Evolutionary conservation across 2,888 invertebrate species (phyloP).

Genomic region (Trichogramma dendrolimi): DNA sequence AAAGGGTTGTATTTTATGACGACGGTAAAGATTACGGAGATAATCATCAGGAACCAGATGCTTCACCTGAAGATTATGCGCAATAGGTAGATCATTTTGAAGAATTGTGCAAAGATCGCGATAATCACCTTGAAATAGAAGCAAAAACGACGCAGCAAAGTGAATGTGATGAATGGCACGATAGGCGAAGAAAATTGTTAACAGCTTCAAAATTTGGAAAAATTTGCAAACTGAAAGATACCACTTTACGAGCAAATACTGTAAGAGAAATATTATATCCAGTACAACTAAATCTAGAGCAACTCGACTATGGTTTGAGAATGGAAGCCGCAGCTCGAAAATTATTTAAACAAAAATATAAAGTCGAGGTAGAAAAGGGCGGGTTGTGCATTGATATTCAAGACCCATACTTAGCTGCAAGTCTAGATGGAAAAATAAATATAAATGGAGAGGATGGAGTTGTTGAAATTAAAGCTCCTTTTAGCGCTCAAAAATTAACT

Average conservation of each 20-base stretch:
- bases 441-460: not conserved
- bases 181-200: slow-evolving; percentile 15
- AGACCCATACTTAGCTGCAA: not conserved
- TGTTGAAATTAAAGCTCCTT: slow-evolving; percentile 1
- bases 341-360: too few relatives aligned
- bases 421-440: not conserved
- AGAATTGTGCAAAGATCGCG: slow-evolving; percentile 15
- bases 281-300: not conserved
- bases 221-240: slow-evolving; percentile 18
- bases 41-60: not conserved
- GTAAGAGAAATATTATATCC: not conserved
- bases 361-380: too few relatives aligned
- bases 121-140: not conserved
- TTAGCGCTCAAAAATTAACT: slow-evolving; percentile 2
- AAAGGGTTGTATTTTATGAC: not conserved
- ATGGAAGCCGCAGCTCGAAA: too few relatives aligned
- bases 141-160: slow-evolving; percentile 16
- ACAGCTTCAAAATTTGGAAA: slow-evolving; percentile 26
- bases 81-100: not conserved
- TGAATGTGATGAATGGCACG: slow-evolving; percentile 18
- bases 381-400: too few relatives aligned
- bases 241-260: slow-evolving; percentile 9
- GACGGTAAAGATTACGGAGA: slow-evolving; percentile 1
- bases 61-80: too few relatives aligned
- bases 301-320: not conserved